These are phyloP conservation scores for Brienomyrus brachyistius DNA, from an alignment of 2,113 vertebrate genomes.

Conservation along the genomic window DNA sequence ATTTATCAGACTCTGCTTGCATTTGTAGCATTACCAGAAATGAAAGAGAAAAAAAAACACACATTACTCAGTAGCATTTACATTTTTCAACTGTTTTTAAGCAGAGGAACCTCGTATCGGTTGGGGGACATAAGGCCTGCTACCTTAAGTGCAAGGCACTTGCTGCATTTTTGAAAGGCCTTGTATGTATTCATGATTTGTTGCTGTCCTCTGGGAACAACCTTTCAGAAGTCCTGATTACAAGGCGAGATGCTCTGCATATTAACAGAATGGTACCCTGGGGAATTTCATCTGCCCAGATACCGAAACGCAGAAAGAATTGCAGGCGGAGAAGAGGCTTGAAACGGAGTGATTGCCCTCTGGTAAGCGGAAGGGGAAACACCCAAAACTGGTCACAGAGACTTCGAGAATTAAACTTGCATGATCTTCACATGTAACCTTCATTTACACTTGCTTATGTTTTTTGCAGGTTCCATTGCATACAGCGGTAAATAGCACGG, in stretches of 20 bases:
- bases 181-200: slow-evolving; percentile 63
- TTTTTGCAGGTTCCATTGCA: neutral
- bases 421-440: slow-evolving; percentile 18
- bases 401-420: slow-evolving; percentile 26
- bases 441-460: slow-evolving; percentile 27
- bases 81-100: slow-evolving; percentile 43
- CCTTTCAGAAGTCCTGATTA: slow-evolving; percentile 70
- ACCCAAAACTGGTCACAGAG: slow-evolving; percentile 33
- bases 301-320: slow-evolving; percentile 37
- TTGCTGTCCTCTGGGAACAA: slow-evolving; percentile 56
- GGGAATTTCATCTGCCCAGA: slow-evolving; percentile 42
- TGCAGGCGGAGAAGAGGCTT: neutral
- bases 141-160: slow-evolving; percentile 40
- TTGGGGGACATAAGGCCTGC: slow-evolving; percentile 41
- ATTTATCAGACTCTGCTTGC: neutral
- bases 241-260: slow-evolving; percentile 58
- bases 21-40: slow-evolving; percentile 15
- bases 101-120: slow-evolving; percentile 35
- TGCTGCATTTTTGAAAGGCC: slow-evolving; percentile 30
- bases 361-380: slow-evolving; percentile 21
- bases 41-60: slow-evolving; percentile 29
- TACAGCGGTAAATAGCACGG: neutral
- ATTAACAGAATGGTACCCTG: slow-evolving; percentile 57
- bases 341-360: neutral
- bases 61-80: slow-evolving; percentile 33